These are phyloP conservation scores for Drosophila subpulchrella DNA, from an alignment of 1,140 invertebrate genomes.

Conservation along the genomic window DNA sequence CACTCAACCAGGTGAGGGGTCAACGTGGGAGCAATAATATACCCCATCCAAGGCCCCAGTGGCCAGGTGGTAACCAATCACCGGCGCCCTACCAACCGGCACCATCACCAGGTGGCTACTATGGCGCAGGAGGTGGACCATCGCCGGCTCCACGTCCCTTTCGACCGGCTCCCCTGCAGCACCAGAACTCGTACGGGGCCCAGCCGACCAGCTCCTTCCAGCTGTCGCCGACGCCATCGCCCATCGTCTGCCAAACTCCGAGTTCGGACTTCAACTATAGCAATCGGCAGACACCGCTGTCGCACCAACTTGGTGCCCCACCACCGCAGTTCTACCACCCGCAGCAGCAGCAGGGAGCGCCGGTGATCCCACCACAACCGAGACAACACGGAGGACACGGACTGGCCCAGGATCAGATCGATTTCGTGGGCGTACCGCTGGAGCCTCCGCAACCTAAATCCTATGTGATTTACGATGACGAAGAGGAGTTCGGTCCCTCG, in stretches of 20 bases:
- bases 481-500: slow-evolving; percentile 90
- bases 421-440: slow-evolving; percentile 87
- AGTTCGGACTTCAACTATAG: slow-evolving; percentile 79
- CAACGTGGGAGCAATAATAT: slow-evolving; percentile 84
- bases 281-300: slow-evolving; percentile 77
- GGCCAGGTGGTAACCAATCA: slow-evolving; percentile 86
- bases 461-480: slow-evolving; percentile 87
- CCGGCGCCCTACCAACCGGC: slow-evolving; percentile 62
- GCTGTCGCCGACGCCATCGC: slow-evolving; percentile 82
- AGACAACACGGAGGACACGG: slow-evolving; percentile 74
- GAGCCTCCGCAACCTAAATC: slow-evolving; percentile 88
- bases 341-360: slow-evolving; percentile 50
- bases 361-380: slow-evolving; percentile 69
- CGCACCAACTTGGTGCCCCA: slow-evolving; percentile 47
- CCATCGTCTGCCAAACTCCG: slow-evolving; percentile 80
- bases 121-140: slow-evolving; percentile 27
- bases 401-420: slow-evolving; percentile 70
- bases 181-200: slow-evolving; percentile 75
- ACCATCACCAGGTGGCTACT: slow-evolving; percentile 39
- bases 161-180: slow-evolving; percentile 64
- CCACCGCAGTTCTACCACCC: slow-evolving; percentile 61
- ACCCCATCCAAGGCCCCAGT: slow-evolving; percentile 88
- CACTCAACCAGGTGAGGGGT: slow-evolving; percentile 82
- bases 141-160: slow-evolving; percentile 61
- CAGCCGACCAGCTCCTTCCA: slow-evolving; percentile 81